These are phyloP conservation scores for Sphenodon punctatus DNA, from an alignment of 2,797 vertebrate genomes.

Conservation along the genomic window DNA sequence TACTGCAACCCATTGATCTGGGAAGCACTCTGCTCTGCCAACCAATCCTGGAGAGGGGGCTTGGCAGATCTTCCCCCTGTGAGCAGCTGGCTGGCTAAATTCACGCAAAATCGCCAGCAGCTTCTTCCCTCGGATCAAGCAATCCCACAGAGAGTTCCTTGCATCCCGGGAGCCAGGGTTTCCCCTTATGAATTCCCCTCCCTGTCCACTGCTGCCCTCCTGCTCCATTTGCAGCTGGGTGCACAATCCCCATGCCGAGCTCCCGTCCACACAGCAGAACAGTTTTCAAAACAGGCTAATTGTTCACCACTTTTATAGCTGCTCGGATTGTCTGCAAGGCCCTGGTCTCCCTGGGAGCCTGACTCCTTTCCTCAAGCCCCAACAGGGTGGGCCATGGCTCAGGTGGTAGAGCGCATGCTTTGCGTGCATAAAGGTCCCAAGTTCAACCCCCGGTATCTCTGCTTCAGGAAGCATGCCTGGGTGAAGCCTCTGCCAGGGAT, in stretches of 20 bases:
- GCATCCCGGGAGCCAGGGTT: neutral
- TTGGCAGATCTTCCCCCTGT: slow-evolving; percentile 19
- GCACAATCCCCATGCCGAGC: neutral
- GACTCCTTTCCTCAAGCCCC: no score
- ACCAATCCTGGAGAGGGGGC: no score
- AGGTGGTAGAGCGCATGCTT: neutral
- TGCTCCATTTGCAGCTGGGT: no score
- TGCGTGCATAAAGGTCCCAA: neutral
- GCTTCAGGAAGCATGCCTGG: no score
- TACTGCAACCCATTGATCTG: no score
- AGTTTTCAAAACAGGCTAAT: neutral
- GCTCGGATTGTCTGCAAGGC: neutral
- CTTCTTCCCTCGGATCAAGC: slow-evolving; percentile 29
- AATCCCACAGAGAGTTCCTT: accelerated
- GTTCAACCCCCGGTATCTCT: no score
- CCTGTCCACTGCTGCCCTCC: neutral
- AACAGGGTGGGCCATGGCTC: no score
- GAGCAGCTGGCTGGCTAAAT: slow-evolving; percentile 56
- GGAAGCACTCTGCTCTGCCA: no score
- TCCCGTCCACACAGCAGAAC: neutral
- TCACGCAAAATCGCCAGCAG: neutral
- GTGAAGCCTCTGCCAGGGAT: no score
- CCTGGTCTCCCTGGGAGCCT: no score
- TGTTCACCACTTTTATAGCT: neutral
- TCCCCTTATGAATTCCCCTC: neutral